Evolutionary conservation across 1,140 invertebrate species (phyloP).

Genomic region (Bombyx mandarina): DNA sequence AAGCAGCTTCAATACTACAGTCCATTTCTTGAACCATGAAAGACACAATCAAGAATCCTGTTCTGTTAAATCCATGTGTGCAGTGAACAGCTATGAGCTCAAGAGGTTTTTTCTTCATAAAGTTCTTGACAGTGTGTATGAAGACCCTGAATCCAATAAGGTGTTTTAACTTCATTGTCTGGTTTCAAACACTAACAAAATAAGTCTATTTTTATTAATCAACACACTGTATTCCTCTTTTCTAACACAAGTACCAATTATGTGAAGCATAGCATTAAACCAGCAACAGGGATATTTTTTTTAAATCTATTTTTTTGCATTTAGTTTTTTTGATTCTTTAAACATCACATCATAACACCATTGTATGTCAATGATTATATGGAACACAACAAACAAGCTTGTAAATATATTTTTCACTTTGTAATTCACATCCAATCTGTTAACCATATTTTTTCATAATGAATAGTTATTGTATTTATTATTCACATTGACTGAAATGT

Average conservation of each 20-base stretch:
- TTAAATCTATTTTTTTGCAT: too few species aligned
- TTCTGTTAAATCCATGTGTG: constrained; percentile 99
- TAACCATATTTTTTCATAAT: neutral
- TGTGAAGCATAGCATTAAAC: too few species aligned
- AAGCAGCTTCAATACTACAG: constrained; percentile 84
- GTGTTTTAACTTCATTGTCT: neutral
- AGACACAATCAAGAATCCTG: constrained; percentile 93
- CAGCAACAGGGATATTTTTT: too few species aligned
- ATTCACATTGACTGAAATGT: constrained; percentile 4
- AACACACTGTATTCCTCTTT: too few species aligned
- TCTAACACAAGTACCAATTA: too few species aligned
- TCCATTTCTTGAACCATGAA: constrained; percentile 89
- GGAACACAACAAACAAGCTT: too few species aligned
- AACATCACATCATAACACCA: too few species aligned
- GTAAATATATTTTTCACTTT: too few species aligned
- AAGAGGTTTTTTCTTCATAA: constrained; percentile 84
- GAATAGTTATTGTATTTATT: neutral
- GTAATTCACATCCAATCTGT: neutral
- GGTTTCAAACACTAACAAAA: neutral
- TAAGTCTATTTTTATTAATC: too few species aligned
- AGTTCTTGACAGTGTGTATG: constrained; percentile 82
- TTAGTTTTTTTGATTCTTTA: too few species aligned
- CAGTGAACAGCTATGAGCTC: constrained; percentile 94
- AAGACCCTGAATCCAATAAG: constrained; percentile 71
- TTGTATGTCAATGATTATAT: too few species aligned